Percentiles rank a stretch among this genome's conserved stretches.
Evolutionary conservation across 2,888 invertebrate species (phyloP).

Genomic region (Vanessa cardui): DNA sequence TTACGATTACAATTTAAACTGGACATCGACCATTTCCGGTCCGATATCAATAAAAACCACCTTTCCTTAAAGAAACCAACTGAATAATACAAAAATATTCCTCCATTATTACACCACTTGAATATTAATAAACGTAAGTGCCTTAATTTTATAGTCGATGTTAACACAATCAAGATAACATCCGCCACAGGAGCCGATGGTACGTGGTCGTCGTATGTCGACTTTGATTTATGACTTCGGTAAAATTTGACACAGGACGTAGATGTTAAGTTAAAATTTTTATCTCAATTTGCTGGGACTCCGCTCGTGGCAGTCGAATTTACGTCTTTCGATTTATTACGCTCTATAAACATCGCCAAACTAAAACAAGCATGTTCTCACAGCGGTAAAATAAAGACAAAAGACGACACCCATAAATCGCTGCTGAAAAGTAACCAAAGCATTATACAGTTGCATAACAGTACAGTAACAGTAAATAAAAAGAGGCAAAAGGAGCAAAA

Average conservation of each 20-base stretch:
- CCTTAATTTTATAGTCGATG: constrained; percentile 37
- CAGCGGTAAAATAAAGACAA: constrained; percentile 76
- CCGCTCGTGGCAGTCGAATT: constrained; percentile 32
- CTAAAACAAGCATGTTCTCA: constrained; percentile 70
- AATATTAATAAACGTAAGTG: constrained; percentile 36
- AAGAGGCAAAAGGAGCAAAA: constrained; percentile 76
- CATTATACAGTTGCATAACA: constrained; percentile 81
- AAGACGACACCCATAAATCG: constrained; percentile 76
- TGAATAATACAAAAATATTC: constrained; percentile 12
- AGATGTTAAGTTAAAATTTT: constrained; percentile 27
- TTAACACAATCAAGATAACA: constrained; percentile 43
- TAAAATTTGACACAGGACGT: constrained; percentile 15
- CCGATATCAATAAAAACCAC: constrained; percentile 28
- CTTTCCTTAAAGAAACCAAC: constrained; percentile 21
- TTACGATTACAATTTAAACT: constrained; percentile 34
- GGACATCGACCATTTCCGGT: constrained; percentile 32
- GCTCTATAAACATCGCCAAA: constrained; percentile 55
- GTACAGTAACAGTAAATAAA: constrained; percentile 79
- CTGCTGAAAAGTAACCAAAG: constrained; percentile 80
- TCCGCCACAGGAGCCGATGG: constrained; percentile 35
- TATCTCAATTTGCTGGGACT: constrained; percentile 32
- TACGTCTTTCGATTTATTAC: constrained; percentile 42
- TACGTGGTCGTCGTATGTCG: constrained; percentile 43
- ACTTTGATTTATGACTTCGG: constrained; percentile 43
- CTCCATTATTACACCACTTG: constrained; percentile 26